Evolutionary conservation across 2,888 invertebrate species (phyloP), one percentile per base, ranked within the genome.

Genomic region (Acanthosepion lycidas): DNA sequence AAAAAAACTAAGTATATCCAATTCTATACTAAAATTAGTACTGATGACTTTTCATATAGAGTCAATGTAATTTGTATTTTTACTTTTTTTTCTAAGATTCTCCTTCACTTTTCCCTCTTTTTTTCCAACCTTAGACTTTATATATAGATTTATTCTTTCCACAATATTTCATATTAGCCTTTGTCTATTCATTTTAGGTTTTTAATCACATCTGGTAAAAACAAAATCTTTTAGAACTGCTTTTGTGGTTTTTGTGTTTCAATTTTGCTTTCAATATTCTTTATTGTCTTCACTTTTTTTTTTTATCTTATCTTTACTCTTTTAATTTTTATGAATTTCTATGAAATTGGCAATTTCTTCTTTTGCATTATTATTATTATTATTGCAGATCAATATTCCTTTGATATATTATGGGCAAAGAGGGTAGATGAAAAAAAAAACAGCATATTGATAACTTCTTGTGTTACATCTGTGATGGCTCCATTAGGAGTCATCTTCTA

Each of bases 401-500:
- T 78, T 78, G 78, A 78, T 78, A 78, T 78, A 78, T 78, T 78
- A n/a, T 78, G 78, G n/a, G 78, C 12, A n/a, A 9, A 78, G 78
- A 5, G 78, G 15, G n/a, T 78, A 78, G n/a, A n/a, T 15, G 4
- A 23, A 59, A 59, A 20, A 20, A 23, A 20, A 23, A 59, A 15
- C n/a, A 33, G n/a, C 78, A 78, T 78, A 78, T 78, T 78, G n/a
- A 78, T 78, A 78, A 78, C 15, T 78, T n/a, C 78, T 78, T n/a
- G 78, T 18, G 78, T 78, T 78, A 78, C 78, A 78, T 78, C 78
- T 78, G 78, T 78, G 78, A 78, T 78, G n/a, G 78, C 78, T n/a
- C 78, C n/a, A 78, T 78, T n/a, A 78, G 15, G 15, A 78, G 78
- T n/a, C n/a, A 33, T 78, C 78, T 78, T 78, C n/a, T 78, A 78